These are phyloP conservation scores for Laodelphax striatellus DNA, from an alignment of 1,140 invertebrate genomes.

Conservation along the genomic window DNA sequence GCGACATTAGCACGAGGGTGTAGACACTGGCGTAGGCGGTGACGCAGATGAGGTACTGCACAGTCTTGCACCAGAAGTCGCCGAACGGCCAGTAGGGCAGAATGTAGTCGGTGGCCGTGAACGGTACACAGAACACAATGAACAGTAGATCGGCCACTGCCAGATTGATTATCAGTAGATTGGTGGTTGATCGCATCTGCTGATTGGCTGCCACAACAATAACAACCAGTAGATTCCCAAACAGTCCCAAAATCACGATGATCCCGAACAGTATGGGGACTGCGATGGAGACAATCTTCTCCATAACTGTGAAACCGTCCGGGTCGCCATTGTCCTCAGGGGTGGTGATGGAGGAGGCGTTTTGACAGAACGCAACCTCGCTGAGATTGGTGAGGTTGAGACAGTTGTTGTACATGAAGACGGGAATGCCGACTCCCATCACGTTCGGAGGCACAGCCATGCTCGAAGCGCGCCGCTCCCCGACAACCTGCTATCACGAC, in stretches of 20 bases:
- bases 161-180: conserved; percentile 80
- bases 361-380: conserved; percentile 11
- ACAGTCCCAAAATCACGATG: conserved; percentile 73
- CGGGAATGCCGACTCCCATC: conserved; percentile 8
- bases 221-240: conserved; percentile 72
- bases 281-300: conserved; percentile 51
- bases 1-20: conserved; percentile 87
- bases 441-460: not conserved
- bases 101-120: conserved; percentile 81
- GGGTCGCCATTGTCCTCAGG: conserved; percentile 9
- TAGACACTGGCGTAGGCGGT: conserved; percentile 90
- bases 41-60: conserved; percentile 73
- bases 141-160: conserved; percentile 87
- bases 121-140: conserved; percentile 91
- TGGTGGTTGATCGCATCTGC: conserved; percentile 87
- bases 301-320: conserved; percentile 30
- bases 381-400: conserved; percentile 13
- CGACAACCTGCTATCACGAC: too few species aligned
- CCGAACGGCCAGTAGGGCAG: conserved; percentile 85
- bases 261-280: conserved; percentile 81
- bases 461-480: too few species aligned
- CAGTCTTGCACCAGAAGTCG: conserved; percentile 78
- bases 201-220: conserved; percentile 71
- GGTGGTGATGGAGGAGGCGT: not conserved
- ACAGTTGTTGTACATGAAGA: conserved; percentile 10